Conservation (phyloP, 1,140 invertebrate genomes). For the Notospermus geniculatus region DNA sequence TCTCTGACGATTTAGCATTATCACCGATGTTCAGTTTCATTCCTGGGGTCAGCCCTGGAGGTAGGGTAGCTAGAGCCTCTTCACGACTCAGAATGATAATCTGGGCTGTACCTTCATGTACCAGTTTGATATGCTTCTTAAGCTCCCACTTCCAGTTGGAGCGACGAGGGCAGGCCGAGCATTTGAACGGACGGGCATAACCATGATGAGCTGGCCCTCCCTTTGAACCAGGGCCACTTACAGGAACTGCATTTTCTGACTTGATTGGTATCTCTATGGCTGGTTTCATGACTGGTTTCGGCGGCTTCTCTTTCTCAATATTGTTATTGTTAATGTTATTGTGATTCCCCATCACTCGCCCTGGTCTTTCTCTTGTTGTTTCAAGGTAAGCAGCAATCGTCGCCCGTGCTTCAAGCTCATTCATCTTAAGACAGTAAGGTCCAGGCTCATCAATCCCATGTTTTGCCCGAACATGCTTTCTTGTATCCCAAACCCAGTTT, state of each 20-base stretch:
- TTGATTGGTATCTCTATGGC: slow-evolving; percentile 55
- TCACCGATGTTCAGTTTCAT: slow-evolving; percentile 82
- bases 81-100: slow-evolving; percentile 84
- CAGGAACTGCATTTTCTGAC: not conserved
- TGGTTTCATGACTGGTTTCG: not conserved
- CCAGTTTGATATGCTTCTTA: slow-evolving; percentile 73
- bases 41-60: slow-evolving; percentile 34
- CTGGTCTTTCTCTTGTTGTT: slow-evolving; percentile 64
- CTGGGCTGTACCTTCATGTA: slow-evolving; percentile 74
- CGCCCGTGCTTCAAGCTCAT: slow-evolving; percentile 47
- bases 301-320: not conserved
- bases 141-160: slow-evolving; percentile 97
- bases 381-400: slow-evolving; percentile 47
- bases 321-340: not conserved
- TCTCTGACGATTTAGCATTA: not conserved
- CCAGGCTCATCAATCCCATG: slow-evolving; percentile 21
- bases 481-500: slow-evolving; percentile 55
- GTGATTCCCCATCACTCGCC: slow-evolving; percentile 68
- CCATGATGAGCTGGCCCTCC: not conserved
- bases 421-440: slow-evolving; percentile 37
- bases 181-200: slow-evolving; percentile 82
- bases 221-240: not conserved
- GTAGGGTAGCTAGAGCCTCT: slow-evolving; percentile 82
- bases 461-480: slow-evolving; percentile 50
- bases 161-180: slow-evolving; percentile 86